Evolutionary conservation across 1,140 invertebrate species (phyloP).

Genomic region (Zeugodacus cucurbitae): DNA sequence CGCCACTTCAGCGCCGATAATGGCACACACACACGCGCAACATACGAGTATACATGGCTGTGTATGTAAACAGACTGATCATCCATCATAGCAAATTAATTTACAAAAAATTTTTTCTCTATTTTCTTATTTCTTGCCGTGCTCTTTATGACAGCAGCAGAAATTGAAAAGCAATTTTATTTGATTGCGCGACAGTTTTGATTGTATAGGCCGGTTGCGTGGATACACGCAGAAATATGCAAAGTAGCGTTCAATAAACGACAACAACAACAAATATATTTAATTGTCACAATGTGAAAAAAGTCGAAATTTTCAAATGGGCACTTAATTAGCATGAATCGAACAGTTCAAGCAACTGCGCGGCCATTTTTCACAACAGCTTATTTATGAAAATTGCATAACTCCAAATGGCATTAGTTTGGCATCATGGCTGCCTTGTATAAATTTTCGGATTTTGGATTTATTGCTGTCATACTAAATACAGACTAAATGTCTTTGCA

Average conservation of each 20-base stretch:
- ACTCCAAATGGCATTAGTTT: not conserved
- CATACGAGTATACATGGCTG: not conserved
- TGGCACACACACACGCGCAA: not conserved
- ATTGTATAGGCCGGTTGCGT: not conserved
- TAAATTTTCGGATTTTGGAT: too few species aligned
- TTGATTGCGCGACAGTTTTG: not conserved
- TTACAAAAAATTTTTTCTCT: not conserved
- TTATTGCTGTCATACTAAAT: not conserved
- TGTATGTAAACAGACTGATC: not conserved
- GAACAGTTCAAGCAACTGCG: too few species aligned
- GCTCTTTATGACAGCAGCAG: not conserved
- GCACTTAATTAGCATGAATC: not conserved
- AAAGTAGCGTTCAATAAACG: not conserved
- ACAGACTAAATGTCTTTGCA: not conserved
- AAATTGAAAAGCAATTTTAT: not conserved
- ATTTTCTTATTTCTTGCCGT: not conserved
- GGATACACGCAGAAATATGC: not conserved
- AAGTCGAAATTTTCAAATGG: not conserved
- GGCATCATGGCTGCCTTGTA: too few species aligned
- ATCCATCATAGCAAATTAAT: constrained; percentile 29
- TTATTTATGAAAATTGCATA: not conserved
- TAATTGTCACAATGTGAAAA: not conserved
- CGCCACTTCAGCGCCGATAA: constrained; percentile 10
- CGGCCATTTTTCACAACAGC: too few species aligned
- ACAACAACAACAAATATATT: not conserved